These are phyloP conservation scores for Drosophila incognita DNA, from an alignment of 2,888 invertebrate genomes.

Conservation along the genomic window DNA sequence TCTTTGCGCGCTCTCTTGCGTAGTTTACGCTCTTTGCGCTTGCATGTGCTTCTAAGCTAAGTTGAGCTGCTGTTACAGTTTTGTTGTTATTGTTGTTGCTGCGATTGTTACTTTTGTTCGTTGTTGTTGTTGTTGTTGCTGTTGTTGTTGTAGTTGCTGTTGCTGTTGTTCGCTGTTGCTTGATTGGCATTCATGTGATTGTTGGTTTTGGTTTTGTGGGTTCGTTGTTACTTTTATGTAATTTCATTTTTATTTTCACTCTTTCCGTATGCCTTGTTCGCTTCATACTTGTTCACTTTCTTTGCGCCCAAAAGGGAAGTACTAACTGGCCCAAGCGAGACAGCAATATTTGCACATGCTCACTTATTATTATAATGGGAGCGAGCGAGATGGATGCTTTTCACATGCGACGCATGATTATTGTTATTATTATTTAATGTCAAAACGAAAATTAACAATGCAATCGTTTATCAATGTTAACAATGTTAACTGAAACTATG, in stretches of 20 bases:
- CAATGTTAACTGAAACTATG: conserved; percentile 3
- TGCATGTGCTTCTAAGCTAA: conserved; percentile 41
- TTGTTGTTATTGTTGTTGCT: conserved; percentile 18
- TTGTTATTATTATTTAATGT: conserved; percentile 26
- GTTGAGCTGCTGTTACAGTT: conserved; percentile 47
- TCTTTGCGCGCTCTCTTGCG: conserved; percentile 16
- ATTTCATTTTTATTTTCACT: conserved; percentile 71
- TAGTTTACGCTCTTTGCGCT: conserved; percentile 19
- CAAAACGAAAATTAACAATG: conserved; percentile 48
- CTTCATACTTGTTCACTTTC: conserved; percentile 67
- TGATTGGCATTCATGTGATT: conserved; percentile 73
- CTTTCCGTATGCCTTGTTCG: conserved; percentile 42
- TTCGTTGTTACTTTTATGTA: conserved; percentile 83
- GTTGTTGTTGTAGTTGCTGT: conserved; percentile 6
- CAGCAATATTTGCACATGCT: neutral
- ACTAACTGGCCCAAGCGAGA: conserved; percentile 10
- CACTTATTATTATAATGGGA: neutral
- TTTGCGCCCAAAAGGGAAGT: conserved; percentile 48
- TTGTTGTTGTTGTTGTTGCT: conserved; percentile 15
- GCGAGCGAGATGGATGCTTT: neutral
- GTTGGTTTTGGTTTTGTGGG: conserved; percentile 49
- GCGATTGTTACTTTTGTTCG: conserved; percentile 24
- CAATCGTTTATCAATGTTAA: conserved; percentile 53
- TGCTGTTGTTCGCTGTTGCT: conserved; percentile 16
- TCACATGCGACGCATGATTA: neutral